phyloP scores from a whole-genome alignment of 2,797 vertebrate species.

The Mallotus villosus region DNA sequence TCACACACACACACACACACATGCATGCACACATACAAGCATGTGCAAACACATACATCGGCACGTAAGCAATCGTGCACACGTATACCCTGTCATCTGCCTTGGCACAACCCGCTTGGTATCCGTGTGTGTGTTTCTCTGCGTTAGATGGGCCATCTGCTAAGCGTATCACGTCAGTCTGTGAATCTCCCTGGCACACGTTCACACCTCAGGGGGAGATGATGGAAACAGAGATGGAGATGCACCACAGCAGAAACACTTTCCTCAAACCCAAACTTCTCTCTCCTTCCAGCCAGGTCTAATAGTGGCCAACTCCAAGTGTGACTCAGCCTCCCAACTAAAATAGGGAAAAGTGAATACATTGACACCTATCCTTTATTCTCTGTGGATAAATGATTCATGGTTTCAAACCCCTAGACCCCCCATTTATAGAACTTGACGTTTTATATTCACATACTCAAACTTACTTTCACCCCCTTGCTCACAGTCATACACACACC shows the following conservation, averaged over 20 bases:
- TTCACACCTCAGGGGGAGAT: background rate
- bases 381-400: background rate
- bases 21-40: conserved; percentile 7
- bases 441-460: background rate
- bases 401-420: background rate
- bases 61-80: background rate
- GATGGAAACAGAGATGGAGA: background rate
- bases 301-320: too few relatives aligned
- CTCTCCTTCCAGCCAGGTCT: too few relatives aligned
- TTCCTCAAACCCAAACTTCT: background rate
- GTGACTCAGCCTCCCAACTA: background rate
- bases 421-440: background rate
- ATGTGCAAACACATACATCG: background rate
- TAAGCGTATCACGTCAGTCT: background rate
- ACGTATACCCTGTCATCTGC: background rate
- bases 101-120: background rate
- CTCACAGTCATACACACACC: background rate
- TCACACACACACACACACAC: conserved; percentile 7
- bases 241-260: background rate
- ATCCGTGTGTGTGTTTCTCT: background rate
- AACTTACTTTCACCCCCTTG: background rate
- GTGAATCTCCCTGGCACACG: conserved; percentile 3
- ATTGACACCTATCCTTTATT: too few relatives aligned
- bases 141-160: conserved; percentile 1
- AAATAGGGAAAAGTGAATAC: too few relatives aligned